Percentiles rank a stretch among this genome's conserved stretches.
phyloP scores from a whole-genome alignment of 2,113 vertebrate genomes.

The Cinclus mexicanus region DNA sequence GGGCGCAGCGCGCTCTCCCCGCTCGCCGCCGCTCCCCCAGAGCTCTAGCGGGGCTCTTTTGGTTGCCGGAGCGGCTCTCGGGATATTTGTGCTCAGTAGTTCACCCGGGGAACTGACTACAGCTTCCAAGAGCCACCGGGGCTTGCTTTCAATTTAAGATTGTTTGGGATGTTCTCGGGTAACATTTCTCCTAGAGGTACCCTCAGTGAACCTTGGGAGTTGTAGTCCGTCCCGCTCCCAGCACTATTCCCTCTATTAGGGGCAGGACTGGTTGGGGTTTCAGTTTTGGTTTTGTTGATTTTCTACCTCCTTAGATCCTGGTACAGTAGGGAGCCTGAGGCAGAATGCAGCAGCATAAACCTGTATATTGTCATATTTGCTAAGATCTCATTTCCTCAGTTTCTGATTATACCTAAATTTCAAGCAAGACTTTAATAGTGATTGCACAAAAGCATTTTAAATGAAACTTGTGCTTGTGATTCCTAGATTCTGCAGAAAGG shows the following conservation, averaged over 20 bases:
- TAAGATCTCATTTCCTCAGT: neutral
- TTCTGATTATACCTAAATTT: neutral
- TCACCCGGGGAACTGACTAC: slow-evolving; percentile 3
- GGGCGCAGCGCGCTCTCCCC: neutral
- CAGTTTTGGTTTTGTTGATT: neutral
- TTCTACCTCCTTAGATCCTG: neutral
- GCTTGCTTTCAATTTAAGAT: slow-evolving; percentile 21
- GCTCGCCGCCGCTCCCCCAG: neutral
- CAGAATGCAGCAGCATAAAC: neutral
- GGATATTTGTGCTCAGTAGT: neutral
- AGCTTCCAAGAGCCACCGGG: slow-evolving; percentile 46
- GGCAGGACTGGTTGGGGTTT: neutral
- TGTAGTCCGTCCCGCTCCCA: neutral
- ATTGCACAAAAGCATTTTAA: neutral
- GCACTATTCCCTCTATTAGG: neutral
- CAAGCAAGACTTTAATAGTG: neutral
- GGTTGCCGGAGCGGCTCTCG: neutral
- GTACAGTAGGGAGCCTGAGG: neutral
- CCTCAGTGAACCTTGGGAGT: neutral
- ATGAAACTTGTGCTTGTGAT: neutral
- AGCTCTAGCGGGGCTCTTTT: neutral
- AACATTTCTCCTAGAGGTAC: neutral
- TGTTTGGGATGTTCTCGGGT: neutral
- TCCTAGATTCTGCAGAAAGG: neutral
- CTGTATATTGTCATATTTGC: fast-evolving